These are phyloP conservation scores for Characodon lateralis DNA, from an alignment of 2,797 vertebrate species.

Conservation along the genomic window DNA sequence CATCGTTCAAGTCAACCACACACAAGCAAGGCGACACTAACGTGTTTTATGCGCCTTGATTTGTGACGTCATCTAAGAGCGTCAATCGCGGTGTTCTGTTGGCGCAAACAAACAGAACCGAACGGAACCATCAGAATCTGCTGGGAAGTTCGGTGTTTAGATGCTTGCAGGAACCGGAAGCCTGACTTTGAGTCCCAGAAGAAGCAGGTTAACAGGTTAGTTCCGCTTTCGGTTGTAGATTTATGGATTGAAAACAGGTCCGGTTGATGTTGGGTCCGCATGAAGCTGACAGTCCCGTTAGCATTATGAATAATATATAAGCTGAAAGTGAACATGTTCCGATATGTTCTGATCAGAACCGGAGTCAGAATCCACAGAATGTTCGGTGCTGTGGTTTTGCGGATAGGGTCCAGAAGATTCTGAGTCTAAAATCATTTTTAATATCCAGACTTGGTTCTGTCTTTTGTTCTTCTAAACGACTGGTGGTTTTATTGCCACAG, in stretches of 20 bases:
- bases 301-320: neutral
- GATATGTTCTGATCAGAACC: neutral
- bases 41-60: neutral
- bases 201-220: constrained; percentile 4
- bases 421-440: neutral
- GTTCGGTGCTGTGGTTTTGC: neutral
- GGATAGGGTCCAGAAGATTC: neutral
- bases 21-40: too few relatives aligned
- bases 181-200: neutral
- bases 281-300: neutral
- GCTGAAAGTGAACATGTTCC: neutral
- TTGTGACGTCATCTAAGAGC: neutral
- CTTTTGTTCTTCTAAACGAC: too few relatives aligned
- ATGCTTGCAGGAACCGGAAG: constrained; percentile 1
- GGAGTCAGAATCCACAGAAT: neutral
- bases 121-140: neutral
- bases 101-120: neutral
- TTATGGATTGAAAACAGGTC: neutral
- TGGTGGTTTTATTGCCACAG: too few relatives aligned
- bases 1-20: neutral
- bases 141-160: neutral
- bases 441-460: neutral
- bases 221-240: neutral
- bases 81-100: neutral
- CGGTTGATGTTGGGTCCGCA: neutral